Evolutionary conservation across 2,888 invertebrate species (phyloP).

Genomic region (Lasioglossum calceatum): DNA sequence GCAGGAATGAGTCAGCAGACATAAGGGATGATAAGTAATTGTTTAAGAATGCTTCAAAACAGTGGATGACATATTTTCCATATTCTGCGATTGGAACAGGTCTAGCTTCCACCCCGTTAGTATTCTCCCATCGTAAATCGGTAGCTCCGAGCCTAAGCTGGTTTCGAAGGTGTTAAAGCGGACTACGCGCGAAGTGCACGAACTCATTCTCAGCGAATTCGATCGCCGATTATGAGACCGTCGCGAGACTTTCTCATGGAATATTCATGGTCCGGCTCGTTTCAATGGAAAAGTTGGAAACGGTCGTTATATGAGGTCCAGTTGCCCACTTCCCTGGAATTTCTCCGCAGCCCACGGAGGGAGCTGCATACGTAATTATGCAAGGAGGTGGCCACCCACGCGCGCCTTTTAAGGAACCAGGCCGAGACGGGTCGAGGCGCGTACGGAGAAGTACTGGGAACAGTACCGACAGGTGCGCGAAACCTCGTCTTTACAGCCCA

Average conservation of each 20-base stretch:
- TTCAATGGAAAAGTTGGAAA: slow-evolving; percentile 45
- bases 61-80: not conserved
- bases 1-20: too few species aligned
- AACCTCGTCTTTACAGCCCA: slow-evolving; percentile 40
- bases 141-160: not conserved
- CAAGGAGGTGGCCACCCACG: slow-evolving; percentile 77
- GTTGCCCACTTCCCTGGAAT: slow-evolving; percentile 65
- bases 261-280: slow-evolving; percentile 27
- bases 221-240: slow-evolving; percentile 5
- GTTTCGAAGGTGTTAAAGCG: not conserved
- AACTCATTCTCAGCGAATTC: not conserved
- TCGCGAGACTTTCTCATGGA: slow-evolving; percentile 44
- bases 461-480: slow-evolving; percentile 65
- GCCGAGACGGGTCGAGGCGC: slow-evolving; percentile 55
- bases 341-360: slow-evolving; percentile 48
- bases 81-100: not conserved
- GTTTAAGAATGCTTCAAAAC: not conserved
- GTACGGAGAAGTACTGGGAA: slow-evolving; percentile 34
- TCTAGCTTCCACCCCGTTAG: not conserved
- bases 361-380: slow-evolving; percentile 69
- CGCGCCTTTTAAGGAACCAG: slow-evolving; percentile 65
- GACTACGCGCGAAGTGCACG: not conserved
- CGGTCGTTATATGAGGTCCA: slow-evolving; percentile 55
- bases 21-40: too few species aligned
- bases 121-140: not conserved